Evolutionary conservation across 2,888 invertebrate species (phyloP).

Genomic region (Macaria liturata): DNA sequence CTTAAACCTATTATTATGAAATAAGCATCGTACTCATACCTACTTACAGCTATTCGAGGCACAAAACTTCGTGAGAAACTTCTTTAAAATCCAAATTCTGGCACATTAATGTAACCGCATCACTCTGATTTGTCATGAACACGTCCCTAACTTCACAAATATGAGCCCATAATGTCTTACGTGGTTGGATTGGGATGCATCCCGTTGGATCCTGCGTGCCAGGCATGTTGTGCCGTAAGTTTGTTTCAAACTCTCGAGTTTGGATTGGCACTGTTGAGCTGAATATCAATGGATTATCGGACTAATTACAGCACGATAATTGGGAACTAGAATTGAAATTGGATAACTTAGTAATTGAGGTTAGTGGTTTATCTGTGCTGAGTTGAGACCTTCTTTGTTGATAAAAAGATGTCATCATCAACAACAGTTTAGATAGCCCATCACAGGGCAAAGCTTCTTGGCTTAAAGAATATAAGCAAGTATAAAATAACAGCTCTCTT

Average conservation of each 20-base stretch:
- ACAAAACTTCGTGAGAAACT: no score
- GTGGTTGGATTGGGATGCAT: constrained; percentile 55
- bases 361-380: constrained; percentile 4
- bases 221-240: constrained; percentile 32
- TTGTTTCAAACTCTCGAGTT: constrained; percentile 45
- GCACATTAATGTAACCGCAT: constrained; percentile 5
- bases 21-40: no score
- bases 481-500: no score
- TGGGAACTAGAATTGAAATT: constrained; percentile 11
- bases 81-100: no score
- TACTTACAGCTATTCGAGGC: no score
- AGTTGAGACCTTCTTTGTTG: no score
- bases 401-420: no score
- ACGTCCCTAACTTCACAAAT: constrained; percentile 20
- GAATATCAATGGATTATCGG: constrained; percentile 38
- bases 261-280: constrained; percentile 33
- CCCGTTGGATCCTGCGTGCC: constrained; percentile 38
- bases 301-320: constrained; percentile 21
- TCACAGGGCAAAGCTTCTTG: no score
- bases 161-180: constrained; percentile 52
- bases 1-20: no score
- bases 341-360: constrained; percentile 14
- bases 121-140: constrained; percentile 22
- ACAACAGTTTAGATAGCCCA: no score
- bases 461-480: no score